Evolutionary conservation across 2,113 vertebrate genomes (phyloP), one percentile per base, ranked within the genome.

Genomic region (Clarias gariepinus): DNA sequence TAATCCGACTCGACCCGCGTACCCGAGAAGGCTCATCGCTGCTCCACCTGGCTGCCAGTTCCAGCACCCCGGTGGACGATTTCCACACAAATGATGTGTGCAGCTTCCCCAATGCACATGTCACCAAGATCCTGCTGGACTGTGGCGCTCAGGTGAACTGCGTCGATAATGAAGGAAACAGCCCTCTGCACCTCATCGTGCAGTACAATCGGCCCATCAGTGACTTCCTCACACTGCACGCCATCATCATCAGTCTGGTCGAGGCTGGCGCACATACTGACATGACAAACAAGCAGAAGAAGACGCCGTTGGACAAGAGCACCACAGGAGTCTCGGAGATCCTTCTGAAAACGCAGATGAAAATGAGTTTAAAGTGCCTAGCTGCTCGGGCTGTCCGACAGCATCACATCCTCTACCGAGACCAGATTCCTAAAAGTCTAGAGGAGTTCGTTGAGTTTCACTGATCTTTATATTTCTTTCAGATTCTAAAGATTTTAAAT

Each of bases 171-270:
- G 97, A 98, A 64, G 98, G 98, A 0, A 99, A 99, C 90, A 98
- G 97, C 0, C 97, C 98, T 0, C 95, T 99, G 69, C 98, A 99
- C 76, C 94, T 99, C 84, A 99, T 99, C 0, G 98, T 99, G 58
- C 98, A 99, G 86, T 99, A 99, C 94, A 98, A 99, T 95, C 93
- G 98, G 90, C 98, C 98, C 79, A 99, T 99, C 94, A 99, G 98
- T n/a, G 98, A 99, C 90, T 99, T 99, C 90, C 92, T 99, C 89
- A 99, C 98, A 0, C 92, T 99, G 90, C 98, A 99, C 82, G 96
- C 98, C 88, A 99, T 99, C 94, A 99, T 99, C 94, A 97, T 99
- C 71, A 96, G 94, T 93, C 94, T 99, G 88, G 98, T 98, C 83
- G 98, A 99, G 94, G 98, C 98, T 0, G 98, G 98, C 3, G 98